Conservation (phyloP, 2,113 vertebrate genomes). For the Hippolais icterina region DNA sequence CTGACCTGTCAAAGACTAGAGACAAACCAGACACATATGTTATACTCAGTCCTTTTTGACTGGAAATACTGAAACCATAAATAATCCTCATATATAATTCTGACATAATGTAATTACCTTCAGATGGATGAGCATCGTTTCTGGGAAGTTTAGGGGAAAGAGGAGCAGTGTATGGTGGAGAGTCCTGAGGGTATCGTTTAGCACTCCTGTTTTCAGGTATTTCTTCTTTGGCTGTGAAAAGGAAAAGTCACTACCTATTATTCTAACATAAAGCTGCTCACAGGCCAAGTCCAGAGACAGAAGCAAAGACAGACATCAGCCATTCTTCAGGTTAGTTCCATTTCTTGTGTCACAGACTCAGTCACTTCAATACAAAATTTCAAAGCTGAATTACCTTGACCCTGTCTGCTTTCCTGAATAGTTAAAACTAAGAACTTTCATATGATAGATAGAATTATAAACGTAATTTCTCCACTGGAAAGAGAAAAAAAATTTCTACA, state of each 20-base stretch:
- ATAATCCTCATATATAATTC: conserved; percentile 18
- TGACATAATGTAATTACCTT: conserved; percentile 79
- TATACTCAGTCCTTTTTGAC: not conserved
- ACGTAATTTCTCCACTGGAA: not conserved
- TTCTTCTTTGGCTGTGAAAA: conserved; percentile 84
- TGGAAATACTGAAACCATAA: conserved; percentile 27
- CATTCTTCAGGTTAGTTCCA: not conserved
- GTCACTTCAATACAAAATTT: not conserved
- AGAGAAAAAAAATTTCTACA: not conserved
- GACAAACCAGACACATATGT: not conserved
- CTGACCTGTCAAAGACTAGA: conserved; percentile 29
- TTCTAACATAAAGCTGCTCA: not conserved
- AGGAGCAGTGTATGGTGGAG: conserved; percentile 80
- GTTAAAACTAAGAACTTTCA: not conserved
- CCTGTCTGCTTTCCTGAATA: not conserved
- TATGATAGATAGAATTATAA: not conserved
- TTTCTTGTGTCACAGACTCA: not conserved
- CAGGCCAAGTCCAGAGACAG: not conserved
- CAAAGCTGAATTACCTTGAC: not conserved
- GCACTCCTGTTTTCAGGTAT: conserved; percentile 76
- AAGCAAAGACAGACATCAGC: not conserved
- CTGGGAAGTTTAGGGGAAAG: conserved; percentile 87
- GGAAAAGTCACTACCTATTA: not conserved
- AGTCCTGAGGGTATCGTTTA: conserved; percentile 84
- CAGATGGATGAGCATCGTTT: conserved; percentile 79